Conservation (phyloP, 2,797 vertebrate genomes). For the Phaenicophaeus curvirostris region DNA sequence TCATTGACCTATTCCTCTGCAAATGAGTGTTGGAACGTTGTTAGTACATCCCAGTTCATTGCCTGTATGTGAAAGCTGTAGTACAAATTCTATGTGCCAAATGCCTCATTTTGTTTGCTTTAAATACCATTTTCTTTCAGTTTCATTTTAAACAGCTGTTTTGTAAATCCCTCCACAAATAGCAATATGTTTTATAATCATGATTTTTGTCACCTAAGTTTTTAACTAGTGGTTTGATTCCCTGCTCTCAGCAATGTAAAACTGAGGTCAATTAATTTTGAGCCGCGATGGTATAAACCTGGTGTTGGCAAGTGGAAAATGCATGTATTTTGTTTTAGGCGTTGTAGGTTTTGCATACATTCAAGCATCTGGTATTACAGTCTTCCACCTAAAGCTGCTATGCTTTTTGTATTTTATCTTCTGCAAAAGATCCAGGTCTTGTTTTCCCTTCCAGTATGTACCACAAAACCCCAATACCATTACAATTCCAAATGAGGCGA, state of each 20-base stretch:
- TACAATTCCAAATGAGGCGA: background rate
- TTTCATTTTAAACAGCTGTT: slow-evolving; percentile 56
- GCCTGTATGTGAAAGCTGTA: background rate
- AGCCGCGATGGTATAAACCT: background rate
- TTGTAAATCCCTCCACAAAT: slow-evolving; percentile 23
- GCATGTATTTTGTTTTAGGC: background rate
- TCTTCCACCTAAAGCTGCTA: background rate
- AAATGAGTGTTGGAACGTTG: background rate
- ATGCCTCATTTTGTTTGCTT: slow-evolving; percentile 49
- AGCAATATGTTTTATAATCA: slow-evolving; percentile 43
- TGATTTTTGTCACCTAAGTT: slow-evolving; percentile 43
- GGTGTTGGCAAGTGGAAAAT: background rate
- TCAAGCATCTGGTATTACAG: background rate
- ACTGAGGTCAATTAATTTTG: background rate
- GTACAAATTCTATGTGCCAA: slow-evolving; percentile 28
- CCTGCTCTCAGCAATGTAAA: background rate
- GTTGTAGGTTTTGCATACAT: background rate
- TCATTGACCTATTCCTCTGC: background rate
- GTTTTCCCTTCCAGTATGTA: background rate
- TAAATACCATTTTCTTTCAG: slow-evolving; percentile 17
- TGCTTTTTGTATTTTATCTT: background rate
- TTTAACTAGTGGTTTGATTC: slow-evolving; percentile 32
- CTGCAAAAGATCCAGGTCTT: background rate
- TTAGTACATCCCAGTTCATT: background rate
- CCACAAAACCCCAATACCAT: background rate